Base-by-base conservation (phyloP, 2,888 invertebrate species). In the Epistrophe eligans region DNA sequence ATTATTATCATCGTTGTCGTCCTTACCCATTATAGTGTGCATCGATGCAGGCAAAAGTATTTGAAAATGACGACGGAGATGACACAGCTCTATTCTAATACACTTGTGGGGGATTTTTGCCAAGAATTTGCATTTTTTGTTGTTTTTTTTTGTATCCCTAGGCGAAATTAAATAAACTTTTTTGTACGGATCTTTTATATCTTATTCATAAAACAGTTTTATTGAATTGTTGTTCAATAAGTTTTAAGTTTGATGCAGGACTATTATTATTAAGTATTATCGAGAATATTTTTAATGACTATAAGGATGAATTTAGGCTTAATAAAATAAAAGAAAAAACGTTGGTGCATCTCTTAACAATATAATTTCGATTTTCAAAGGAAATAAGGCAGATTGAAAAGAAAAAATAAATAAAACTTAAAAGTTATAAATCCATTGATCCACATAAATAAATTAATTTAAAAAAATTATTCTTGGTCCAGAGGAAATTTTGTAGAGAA, bases 11-110 rank as follows among this genome's bases (percentile, higher is more conserved):
- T 74, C 50, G 52, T 15, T 45, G 55, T 79, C 74, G 43, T 83
- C 40, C 55, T 73, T 55, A 45, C 55, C 79, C 71, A 80, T 76
- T 72, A n/a, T n/a, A 76, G 60, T 76, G 74, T 77, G 76, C 80
- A 84, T 80, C 84, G 84, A 80, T 84, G 84, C 80, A 76, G 72
- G 76, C 43, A 50, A 57, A 50, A 71, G 84, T 67, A 62, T 52
- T 11, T 19, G 48, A 62, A 40, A 28, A 70, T 45, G 67, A 73
- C 40, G 48, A 28, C 70, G 50, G 38, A 40, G 50, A 3, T 24
- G 67, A 64, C 48, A 62, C 1, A 48, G 32, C 64, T 55, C 40
- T 71, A 28, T 77, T 45, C 64, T 57, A 62, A 55, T 45, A 38
- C 35, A 24, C n/a, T 43, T 52, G 57, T 13, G 10, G 66, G 35